Base-by-base conservation (phyloP, 2,797 vertebrate species). In the Buceros bicornis region DNA sequence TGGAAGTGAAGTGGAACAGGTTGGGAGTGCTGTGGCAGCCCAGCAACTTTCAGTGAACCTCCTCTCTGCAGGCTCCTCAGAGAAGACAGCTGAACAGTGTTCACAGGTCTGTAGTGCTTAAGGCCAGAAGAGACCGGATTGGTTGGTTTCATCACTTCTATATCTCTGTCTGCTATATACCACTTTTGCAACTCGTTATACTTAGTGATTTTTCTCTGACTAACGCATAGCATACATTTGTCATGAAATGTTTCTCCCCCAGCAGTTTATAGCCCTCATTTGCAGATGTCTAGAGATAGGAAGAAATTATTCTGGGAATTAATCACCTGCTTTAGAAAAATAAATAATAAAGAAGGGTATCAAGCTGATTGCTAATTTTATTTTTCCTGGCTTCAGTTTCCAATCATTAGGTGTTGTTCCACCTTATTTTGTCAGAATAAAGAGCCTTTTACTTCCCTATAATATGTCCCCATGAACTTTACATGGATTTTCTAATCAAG, bases 351-450 rank as follows among this genome's bases (percentile, higher is more conserved):
- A 77, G 56, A 72, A 48, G 14, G 4, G 5, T 87, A 93, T 85
- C 74, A 91, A 80, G 65, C 64, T 94, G 95, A 96, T 95, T 83
- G 78, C 91, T 96, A 89, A 89, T 96, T 94, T 96, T 94, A 92
- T 93, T 96, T 97, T 96, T 96, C 78, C 90, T 95, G 92, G 84
- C 91, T 94, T 93, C 72, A 79, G 85, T 93, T 95, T 94, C 94
- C 72, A 91, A 11, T 94, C 87, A 90, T 72, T 93, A 88, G 62
- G 58, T 78, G 57, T 79, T 93, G 43, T 54, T 95, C 48, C 57
- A 74, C 90, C 82, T 92, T 94, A 93, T 91, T 91, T 91, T 96
- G 37, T 89, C 89, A 96, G 74, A 89, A 87, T 95, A 90, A 94
- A 93, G 85, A 95, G 76, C 85, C 73, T 54, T 94, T 91, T 96